phyloP scores from a whole-genome alignment of 1,140 invertebrate species.

The Chrysomallon squamiferum region DNA sequence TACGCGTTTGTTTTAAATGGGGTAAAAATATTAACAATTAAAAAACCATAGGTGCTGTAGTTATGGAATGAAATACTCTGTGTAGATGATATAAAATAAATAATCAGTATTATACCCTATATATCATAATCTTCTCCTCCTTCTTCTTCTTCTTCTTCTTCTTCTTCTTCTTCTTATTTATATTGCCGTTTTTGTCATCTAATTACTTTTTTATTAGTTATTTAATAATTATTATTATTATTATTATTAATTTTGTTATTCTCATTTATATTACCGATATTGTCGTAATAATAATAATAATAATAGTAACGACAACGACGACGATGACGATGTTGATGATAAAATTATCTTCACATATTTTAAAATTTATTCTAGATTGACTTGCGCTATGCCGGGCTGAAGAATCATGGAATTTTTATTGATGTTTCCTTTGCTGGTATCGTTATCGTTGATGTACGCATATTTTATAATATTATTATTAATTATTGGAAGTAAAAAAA shows the following conservation, averaged over 20 bases:
- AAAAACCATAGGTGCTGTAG: background rate
- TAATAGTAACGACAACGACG: background rate
- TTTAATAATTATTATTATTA: too few species aligned
- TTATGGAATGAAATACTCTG: background rate
- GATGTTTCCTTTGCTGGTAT: conserved; percentile 36
- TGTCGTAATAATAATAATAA: too few species aligned
- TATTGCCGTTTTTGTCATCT: too few species aligned
- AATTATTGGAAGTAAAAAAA: background rate
- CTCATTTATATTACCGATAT: too few species aligned
- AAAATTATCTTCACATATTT: background rate
- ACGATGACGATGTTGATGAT: background rate
- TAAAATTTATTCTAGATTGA: conserved; percentile 20
- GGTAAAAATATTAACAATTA: conserved; percentile 4
- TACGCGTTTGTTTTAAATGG: conserved; percentile 30
- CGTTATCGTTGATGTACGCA: conserved; percentile 30
- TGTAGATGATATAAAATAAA: background rate
- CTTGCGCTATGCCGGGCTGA: conserved; percentile 23
- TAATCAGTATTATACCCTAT: background rate
- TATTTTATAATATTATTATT: background rate
- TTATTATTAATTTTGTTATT: too few species aligned
- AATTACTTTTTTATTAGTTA: background rate
- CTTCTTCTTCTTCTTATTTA: too few species aligned
- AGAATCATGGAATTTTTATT: conserved; percentile 15
- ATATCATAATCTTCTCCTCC: background rate
- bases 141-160: background rate